Conservation (phyloP, 2,113 vertebrate genomes). For the Nerophis lumbriciformis region DNA sequence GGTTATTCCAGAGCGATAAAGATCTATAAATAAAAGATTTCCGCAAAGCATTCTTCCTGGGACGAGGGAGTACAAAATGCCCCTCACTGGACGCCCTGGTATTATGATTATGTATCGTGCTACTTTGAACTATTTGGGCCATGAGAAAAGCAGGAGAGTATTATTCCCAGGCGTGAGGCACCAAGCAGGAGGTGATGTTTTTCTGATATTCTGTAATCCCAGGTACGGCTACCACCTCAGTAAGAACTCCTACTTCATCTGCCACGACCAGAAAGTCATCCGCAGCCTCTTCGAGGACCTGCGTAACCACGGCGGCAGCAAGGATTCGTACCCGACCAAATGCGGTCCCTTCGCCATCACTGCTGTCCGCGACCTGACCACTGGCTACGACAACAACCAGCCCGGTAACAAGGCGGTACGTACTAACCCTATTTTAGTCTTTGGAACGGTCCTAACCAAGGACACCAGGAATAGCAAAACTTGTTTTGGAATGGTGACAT, state of each 20-base stretch:
- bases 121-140: no score
- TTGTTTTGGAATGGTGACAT: no score
- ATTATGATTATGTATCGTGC: no score
- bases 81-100: no score
- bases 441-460: background rate
- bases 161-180: no score
- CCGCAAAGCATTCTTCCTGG: no score
- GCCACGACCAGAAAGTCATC: conserved; percentile 83
- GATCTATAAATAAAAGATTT: no score
- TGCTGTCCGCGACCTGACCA: conserved; percentile 86
- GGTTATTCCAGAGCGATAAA: no score
- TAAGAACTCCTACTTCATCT: conserved; percentile 95
- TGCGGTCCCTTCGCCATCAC: conserved; percentile 84
- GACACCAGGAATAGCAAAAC: background rate
- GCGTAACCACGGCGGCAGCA: conserved; percentile 78
- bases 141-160: no score
- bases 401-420: conserved; percentile 86
- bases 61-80: no score
- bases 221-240: conserved; percentile 95
- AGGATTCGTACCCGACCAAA: conserved; percentile 77
- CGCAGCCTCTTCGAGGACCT: conserved; percentile 82
- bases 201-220: background rate
- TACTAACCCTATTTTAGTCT: background rate
- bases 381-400: conserved; percentile 87
- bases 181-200: no score